Evolutionary conservation across 1,140 invertebrate species (phyloP).

Genomic region (Leptinotarsa defecta): DNA sequence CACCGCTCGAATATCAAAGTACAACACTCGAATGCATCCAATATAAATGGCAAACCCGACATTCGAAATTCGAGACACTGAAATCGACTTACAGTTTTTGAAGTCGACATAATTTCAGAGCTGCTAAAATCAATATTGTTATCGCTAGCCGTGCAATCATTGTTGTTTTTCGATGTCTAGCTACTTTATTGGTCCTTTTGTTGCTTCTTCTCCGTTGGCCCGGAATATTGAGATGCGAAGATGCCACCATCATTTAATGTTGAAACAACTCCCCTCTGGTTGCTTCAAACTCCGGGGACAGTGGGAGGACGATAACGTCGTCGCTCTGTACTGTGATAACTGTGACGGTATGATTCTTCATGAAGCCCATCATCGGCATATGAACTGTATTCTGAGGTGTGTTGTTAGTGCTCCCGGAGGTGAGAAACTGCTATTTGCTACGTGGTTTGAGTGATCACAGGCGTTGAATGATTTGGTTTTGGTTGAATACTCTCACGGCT

Average conservation of each 20-base stretch:
- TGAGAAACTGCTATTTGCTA: too few relatives aligned
- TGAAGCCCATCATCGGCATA: slow-evolving; percentile 64
- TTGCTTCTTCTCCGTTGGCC: slow-evolving; percentile 43
- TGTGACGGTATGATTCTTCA: not conserved
- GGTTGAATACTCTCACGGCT: too few relatives aligned
- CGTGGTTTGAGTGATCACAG: too few relatives aligned
- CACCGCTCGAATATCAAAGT: too few relatives aligned
- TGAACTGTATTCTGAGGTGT: slow-evolving; percentile 39
- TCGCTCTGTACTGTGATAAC: slow-evolving; percentile 33
- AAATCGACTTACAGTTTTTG: not conserved
- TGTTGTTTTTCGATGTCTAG: slow-evolving; percentile 42
- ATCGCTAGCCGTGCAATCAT: slow-evolving; percentile 16
- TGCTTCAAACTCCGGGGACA: slow-evolving; percentile 52
- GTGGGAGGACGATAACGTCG: slow-evolving; percentile 52
- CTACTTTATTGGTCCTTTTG: slow-evolving; percentile 44
- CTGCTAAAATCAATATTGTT: slow-evolving; percentile 10
- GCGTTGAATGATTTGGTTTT: too few relatives aligned
- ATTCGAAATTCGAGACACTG: not conserved
- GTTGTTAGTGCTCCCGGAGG: too few relatives aligned
- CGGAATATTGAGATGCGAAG: slow-evolving; percentile 43
- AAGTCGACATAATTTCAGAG: not conserved
- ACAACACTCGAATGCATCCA: not conserved
- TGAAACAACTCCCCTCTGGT: not conserved
- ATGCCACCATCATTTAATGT: slow-evolving; percentile 38
- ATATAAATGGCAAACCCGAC: not conserved